Evolutionary conservation across 2,797 vertebrate genomes (phyloP).

Genomic region (Saxicola maurus): DNA sequence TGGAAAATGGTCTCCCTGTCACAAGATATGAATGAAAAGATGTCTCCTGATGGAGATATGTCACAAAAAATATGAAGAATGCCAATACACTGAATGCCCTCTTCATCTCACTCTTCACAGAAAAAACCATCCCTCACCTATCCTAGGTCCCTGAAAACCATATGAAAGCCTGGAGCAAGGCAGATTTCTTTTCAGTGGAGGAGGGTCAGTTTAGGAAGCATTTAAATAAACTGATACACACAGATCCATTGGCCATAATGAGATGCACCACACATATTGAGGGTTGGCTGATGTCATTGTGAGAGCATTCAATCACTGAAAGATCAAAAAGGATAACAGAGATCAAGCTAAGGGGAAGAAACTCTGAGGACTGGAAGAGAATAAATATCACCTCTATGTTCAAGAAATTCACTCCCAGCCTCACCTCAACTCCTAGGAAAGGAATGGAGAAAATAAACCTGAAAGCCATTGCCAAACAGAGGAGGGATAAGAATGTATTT

Average conservation of each 20-base stretch:
- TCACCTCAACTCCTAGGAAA: background rate
- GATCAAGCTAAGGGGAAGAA: background rate
- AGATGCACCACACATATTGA: background rate
- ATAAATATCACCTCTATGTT: background rate
- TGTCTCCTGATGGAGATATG: background rate
- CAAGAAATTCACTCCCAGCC: background rate
- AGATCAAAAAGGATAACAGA: background rate
- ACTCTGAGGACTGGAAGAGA: background rate
- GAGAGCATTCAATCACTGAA: background rate
- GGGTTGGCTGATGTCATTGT: background rate
- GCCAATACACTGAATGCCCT: background rate
- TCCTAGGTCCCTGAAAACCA: background rate
- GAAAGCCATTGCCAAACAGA: background rate
- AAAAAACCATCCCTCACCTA: background rate
- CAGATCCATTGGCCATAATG: background rate
- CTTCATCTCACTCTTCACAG: background rate
- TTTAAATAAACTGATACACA: background rate
- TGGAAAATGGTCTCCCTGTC: background rate
- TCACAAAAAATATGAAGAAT: background rate
- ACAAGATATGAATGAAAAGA: background rate
- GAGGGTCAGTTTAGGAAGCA: background rate
- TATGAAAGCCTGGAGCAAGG: background rate
- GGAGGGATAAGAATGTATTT: background rate
- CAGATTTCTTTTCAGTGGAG: background rate
- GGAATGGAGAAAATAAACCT: background rate